These are phyloP conservation scores for Chelonoidis abingdonii DNA, from an alignment of 2,113 vertebrate genomes.

Conservation along the genomic window DNA sequence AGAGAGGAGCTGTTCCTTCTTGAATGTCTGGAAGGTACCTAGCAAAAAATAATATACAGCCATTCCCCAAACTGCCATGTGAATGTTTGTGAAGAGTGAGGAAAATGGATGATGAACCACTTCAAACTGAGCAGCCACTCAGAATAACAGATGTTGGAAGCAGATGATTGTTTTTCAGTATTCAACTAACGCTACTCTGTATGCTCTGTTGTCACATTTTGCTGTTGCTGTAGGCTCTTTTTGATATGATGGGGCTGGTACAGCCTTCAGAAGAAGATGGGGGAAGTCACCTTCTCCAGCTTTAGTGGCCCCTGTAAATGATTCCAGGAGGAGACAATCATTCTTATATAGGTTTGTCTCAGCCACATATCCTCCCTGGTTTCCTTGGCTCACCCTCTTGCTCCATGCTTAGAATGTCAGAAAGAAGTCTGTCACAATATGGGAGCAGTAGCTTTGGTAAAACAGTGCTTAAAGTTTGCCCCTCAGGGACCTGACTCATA, in stretches of 20 bases:
- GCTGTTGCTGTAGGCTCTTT: fast-evolving
- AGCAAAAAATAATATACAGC: not conserved
- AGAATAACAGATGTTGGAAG: not conserved
- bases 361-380: fast-evolving
- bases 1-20: not conserved
- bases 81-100: not conserved
- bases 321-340: not conserved
- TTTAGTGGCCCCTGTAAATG: fast-evolving
- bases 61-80: not conserved
- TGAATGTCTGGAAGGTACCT: not conserved
- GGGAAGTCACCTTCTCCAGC: not conserved
- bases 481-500: too few relatives aligned
- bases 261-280: not conserved
- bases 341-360: not conserved
- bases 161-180: not conserved
- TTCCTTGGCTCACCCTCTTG: not conserved
- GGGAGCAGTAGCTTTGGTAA: too few relatives aligned
- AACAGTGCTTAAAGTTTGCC: too few relatives aligned
- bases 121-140: not conserved
- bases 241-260: not conserved
- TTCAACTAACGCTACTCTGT: not conserved
- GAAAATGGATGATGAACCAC: not conserved
- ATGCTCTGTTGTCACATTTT: not conserved
- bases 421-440: too few relatives aligned
- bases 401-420: not conserved